A percentile compares a stretch with the other conserved stretches of the same genome.
Conservation (phyloP, 2,113 vertebrate species). For the Geococcyx californianus region DNA sequence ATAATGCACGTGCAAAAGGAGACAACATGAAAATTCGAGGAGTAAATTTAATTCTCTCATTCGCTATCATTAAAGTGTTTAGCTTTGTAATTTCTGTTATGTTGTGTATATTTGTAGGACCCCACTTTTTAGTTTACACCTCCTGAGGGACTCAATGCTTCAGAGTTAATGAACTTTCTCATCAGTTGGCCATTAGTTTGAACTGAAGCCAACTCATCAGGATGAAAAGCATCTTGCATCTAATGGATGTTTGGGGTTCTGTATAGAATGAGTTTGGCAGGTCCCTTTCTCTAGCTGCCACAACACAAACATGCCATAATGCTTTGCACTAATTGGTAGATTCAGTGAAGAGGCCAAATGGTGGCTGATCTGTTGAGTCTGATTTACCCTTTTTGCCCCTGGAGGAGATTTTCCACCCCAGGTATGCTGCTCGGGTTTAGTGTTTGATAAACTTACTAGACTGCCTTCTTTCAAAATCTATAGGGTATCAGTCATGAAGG, state of each 20-base stretch:
- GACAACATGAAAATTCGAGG: conserved; percentile 7
- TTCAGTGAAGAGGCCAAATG: conserved; percentile 55
- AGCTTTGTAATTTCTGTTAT: conserved; percentile 51
- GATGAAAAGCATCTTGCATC: conserved; percentile 66
- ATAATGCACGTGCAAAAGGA: not conserved
- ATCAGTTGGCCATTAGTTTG: conserved; percentile 60
- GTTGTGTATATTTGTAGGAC: conserved; percentile 49
- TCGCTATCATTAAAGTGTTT: conserved; percentile 6
- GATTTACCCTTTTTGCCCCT: conserved; percentile 34
- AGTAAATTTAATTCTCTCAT: conserved; percentile 36
- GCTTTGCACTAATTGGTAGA: conserved; percentile 56
- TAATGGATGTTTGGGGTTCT: conserved; percentile 65
- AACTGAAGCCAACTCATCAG: conserved; percentile 64
- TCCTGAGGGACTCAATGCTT: conserved; percentile 54
- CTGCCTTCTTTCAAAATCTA: not conserved
- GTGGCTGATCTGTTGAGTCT: conserved; percentile 47
- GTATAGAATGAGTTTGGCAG: conserved; percentile 69
- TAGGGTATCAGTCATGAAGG: not conserved
- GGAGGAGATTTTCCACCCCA: conserved; percentile 54
- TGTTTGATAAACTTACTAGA: conserved; percentile 16
- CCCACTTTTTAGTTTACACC: conserved; percentile 62
- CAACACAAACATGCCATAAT: conserved; percentile 64
- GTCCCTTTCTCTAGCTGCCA: conserved; percentile 56
- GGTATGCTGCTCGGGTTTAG: not conserved
- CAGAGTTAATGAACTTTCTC: conserved; percentile 69